Base-by-base conservation (phyloP, 2,113 vertebrate genomes). In the Accipiter virgatus region DNA sequence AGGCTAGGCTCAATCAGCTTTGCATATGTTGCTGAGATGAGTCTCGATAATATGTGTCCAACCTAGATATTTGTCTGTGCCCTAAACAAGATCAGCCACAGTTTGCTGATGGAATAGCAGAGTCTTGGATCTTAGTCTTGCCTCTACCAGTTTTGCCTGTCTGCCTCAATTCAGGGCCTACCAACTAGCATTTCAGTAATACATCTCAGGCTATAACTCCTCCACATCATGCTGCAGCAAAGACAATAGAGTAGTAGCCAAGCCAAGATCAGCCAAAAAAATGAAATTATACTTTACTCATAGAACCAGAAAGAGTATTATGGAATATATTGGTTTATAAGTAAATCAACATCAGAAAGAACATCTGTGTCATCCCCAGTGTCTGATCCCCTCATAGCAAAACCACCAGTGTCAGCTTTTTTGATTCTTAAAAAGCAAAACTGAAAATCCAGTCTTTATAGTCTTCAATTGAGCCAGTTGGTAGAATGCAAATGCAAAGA, bases 401-500 rank as follows among this genome's bases (percentile, higher is more conserved):
- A 95, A 45, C 34, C 40, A 81, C 6, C 48, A 58, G 11, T 62
- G 73, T 67, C 5, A 0, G 9, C 34, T 72, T 81, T 48, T 93
- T 90, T 87, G 73, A 85, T 82, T 94, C 80, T 95, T 91, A 40
- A 92, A 94, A 72, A 85, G 27, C 80, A 81, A 84, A 93, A 84
- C 13, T n/a, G 45, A 96, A 97, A 95, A 97, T 87, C 40, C 73
- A 81, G 70, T 50, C 81, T 72, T 53, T 65, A 32, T 91, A 95
- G 95, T 94, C 93, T 89, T 95, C 81, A 87, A 0, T 4, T 95
- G 65, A 89, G n/a, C 65, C 48, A 31, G 86, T 50, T 93, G 81
- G 48, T 81, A 79, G 77, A 88, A 93, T 31, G 61, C 47, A 92
- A 72, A 92, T 89, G 65, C 68, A 89, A 93, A 85, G 81, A 95